Base-by-base conservation (phyloP, 2,888 invertebrate species). In the Osedax fenrisi region DNA sequence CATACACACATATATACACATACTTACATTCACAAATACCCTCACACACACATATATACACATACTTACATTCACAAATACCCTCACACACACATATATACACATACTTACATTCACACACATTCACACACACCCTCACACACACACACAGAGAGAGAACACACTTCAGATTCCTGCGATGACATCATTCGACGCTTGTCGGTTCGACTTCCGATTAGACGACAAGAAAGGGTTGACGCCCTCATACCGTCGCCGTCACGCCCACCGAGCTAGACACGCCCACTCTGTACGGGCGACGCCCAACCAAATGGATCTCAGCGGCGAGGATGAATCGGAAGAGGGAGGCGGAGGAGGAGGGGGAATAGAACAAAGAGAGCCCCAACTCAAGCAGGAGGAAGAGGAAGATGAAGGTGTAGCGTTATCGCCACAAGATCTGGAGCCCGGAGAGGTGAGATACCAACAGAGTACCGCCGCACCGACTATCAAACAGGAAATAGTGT, bases 171-270 rank as follows among this genome's bases (percentile, higher is more conserved):
- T n/a, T n/a, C n/a, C n/a, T n/a, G 61, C 68, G 23, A 78, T 78
- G 78, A 76, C 72, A 22, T 77, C 77, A 62, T 79, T 79, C 66
- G 77, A 78, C n/a, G 72, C 78, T 3, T 79, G 79, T 73, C 74
- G 79, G 23, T 79, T 79, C 59, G 79, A 79, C 75, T 79, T 79
- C 72, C 77, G 79, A 23, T 64, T 79, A 22, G 79, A 78, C 71
- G 27, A 72, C 56, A 78, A 78, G 75, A 77, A 77, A 25, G 79
- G 78, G 13, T 74, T 79, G 62, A 78, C 77, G n/a, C 79, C 79
- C 0, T 77, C 79, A 10, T 71, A 75, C n/a, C 76, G 79, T 26
- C 5, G 41, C 5, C 5, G 41, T 5, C 41, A 41, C 41, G 5
- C 17, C 5, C 41, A 41, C 74, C 75, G 41, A 74, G 70, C 17